These are phyloP conservation scores for Tetrao urogallus DNA, from an alignment of 2,113 vertebrate genomes.

Conservation along the genomic window DNA sequence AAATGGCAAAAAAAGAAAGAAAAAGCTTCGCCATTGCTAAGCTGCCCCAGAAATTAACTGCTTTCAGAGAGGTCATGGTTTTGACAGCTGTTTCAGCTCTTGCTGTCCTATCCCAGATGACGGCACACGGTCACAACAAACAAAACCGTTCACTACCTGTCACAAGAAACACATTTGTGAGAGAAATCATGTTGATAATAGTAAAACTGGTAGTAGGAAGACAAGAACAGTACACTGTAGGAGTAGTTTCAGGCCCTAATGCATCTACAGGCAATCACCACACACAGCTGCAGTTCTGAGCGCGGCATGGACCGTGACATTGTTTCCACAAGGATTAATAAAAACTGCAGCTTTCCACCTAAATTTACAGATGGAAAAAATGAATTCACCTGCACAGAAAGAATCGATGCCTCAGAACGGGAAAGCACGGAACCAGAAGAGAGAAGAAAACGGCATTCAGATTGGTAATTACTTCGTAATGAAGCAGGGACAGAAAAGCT, in stretches of 20 bases:
- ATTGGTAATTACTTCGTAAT: no score
- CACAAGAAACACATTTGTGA: background rate
- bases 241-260: background rate
- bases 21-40: no score
- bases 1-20: no score
- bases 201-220: accelerated
- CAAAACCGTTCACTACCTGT: background rate
- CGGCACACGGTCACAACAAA: background rate
- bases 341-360: conserved; percentile 67
- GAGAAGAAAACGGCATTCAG: no score
- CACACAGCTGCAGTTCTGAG: background rate
- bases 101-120: background rate
- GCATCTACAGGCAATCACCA: background rate
- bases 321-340: conserved; percentile 25
- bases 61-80: no score
- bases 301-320: background rate
- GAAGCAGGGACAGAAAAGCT: conserved; percentile 53
- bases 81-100: no score
- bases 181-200: background rate
- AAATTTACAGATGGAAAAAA: conserved; percentile 75
- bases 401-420: conserved; percentile 83
- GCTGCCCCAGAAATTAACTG: no score
- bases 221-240: background rate
- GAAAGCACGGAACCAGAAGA: no score
- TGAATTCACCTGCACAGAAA: conserved; percentile 86